phyloP scores from a whole-genome alignment of 2,113 vertebrate genomes.

The Plestiodon gilberti region DNA sequence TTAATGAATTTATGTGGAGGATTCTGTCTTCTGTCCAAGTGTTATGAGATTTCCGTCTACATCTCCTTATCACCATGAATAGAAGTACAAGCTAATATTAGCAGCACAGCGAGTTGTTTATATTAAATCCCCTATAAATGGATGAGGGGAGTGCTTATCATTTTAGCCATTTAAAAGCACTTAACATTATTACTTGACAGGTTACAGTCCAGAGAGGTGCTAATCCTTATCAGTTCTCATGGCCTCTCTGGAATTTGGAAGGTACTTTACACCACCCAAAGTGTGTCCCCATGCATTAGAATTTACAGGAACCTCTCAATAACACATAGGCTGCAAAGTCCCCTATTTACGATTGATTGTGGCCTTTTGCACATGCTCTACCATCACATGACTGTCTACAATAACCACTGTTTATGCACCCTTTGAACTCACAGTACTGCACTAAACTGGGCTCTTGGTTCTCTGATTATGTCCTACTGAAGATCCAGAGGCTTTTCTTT shows the following conservation, averaged over 20 bases:
- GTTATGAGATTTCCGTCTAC: not conserved
- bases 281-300: rapidly evolving
- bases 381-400: not conserved
- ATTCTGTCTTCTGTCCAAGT: not conserved
- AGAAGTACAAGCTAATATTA: not conserved
- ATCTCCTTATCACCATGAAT: constrained; percentile 11
- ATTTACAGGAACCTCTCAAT: not conserved
- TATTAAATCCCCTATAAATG: constrained; percentile 40
- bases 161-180: constrained; percentile 42
- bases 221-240: constrained; percentile 10
- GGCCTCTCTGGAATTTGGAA: not conserved
- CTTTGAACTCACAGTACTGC: not conserved
- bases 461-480: too few species aligned
- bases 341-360: not conserved
- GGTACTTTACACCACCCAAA: not conserved
- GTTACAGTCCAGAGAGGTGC: constrained; percentile 9
- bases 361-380: not conserved
- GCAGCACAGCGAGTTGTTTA: not conserved
- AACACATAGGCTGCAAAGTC: not conserved
- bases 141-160: constrained; percentile 20
- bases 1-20: not conserved
- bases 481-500: too few species aligned
- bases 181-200: constrained; percentile 4
- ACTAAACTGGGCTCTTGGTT: not conserved
- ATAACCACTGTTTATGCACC: not conserved